Conservation (phyloP, 2,888 invertebrate species). For the Zhuqinia jingwanae region DNA sequence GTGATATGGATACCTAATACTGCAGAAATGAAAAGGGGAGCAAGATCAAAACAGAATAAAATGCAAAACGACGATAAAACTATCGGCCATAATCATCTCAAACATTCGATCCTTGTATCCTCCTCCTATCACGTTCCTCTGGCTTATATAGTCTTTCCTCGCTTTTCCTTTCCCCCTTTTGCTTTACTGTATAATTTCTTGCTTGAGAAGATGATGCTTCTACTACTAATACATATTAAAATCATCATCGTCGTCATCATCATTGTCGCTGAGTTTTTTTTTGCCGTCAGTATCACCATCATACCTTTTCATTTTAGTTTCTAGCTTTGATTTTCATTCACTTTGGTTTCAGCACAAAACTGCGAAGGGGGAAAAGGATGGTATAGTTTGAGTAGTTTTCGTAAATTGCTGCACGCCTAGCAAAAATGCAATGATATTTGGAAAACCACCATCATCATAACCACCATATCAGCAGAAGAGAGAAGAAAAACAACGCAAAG, state of each 20-base stretch:
- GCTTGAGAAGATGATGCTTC: too few relatives aligned
- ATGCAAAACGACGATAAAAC: constrained; percentile 40
- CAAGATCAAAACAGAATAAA: constrained; percentile 16
- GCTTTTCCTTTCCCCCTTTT: too few relatives aligned
- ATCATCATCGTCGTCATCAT: background rate
- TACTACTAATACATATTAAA: too few relatives aligned
- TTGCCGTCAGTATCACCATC: background rate
- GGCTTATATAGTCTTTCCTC: too few relatives aligned
- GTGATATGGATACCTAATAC: too few relatives aligned
- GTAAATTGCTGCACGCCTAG: too few relatives aligned
- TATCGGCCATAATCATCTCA: constrained; percentile 29
- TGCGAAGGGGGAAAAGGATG: too few relatives aligned
- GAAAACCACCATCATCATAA: background rate
- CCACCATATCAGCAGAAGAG: background rate
- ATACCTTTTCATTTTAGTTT: background rate
- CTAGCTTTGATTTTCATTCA: background rate
- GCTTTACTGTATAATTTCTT: too few relatives aligned
- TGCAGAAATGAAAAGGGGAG: background rate
- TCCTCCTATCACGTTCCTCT: too few relatives aligned
- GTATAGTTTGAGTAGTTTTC: too few relatives aligned
- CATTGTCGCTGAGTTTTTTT: background rate
- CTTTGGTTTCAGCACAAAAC: background rate
- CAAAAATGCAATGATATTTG: constrained; percentile 7
- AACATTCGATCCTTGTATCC: too few relatives aligned
- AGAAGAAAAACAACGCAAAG: background rate